Base-by-base conservation (phyloP, 2,797 vertebrate genomes). In the Sylvilagus floridanus region DNA sequence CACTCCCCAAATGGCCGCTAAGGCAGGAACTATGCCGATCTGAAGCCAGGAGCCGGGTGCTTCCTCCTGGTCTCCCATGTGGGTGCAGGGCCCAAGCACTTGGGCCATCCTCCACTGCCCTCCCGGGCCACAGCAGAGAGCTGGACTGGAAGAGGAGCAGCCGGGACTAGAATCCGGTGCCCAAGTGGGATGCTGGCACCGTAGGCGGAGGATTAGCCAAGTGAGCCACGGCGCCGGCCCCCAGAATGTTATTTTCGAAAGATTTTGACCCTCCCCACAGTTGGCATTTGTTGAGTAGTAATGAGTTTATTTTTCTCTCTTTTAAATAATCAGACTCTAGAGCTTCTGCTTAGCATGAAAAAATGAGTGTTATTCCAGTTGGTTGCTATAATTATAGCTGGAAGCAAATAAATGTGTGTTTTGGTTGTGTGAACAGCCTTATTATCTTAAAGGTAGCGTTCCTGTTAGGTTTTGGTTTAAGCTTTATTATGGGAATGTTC, bases 261-360 rank as follows among this genome's bases (percentile, higher is more conserved):
- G 35, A 52, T 86, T 78, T 88, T 35, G 88, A 88, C 78, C 32
- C 52, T 11, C 11, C 17, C 42, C 30, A 50, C n/a, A 71, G 10
- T 42, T 65, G 63, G 63, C 60, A 82, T 76, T 84, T 81, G 24
- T 93, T 90, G 90, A 90, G 24, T 86, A 89, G 54, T 81, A 91
- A 54, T 62, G 47, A 76, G 54, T 82, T 77, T 42, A 60, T 82
- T 91, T 77, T 62, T 72, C 71, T 30, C 2, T 78, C 5, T 91
- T 89, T 37, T 91, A 91, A 86, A 24, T 86, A 75, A 91, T 65
- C 42, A 79, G 32, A 84, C 52, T 77, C 75, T 85, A 68, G 62
- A 65, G 30, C 78, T 96, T 88, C 28, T 95, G 62, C 62, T 92
- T 92, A 94, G 63, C 75, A 82, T 88, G 57, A 95, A 84, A 77